phyloP scores from a whole-genome alignment of 2,888 invertebrate species.

The Lasioglossum oenotherae region DNA sequence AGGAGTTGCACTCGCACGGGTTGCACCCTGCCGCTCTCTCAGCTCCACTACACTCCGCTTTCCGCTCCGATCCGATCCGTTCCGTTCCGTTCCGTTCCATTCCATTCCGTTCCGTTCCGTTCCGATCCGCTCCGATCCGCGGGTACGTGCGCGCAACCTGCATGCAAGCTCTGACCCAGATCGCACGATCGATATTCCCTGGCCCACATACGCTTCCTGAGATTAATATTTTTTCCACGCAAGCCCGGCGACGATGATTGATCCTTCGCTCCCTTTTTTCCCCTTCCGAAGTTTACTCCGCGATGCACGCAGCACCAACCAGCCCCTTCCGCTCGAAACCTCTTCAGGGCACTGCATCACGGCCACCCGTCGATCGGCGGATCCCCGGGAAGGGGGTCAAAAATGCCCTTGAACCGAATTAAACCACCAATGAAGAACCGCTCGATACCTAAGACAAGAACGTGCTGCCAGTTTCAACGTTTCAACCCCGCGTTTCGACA shows the following conservation, averaged over 20 bases:
- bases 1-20: slow-evolving; percentile 19
- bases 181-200: slow-evolving; percentile 80
- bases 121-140: neutral
- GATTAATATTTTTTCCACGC: slow-evolving; percentile 72
- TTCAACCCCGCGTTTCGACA: neutral
- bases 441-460: neutral
- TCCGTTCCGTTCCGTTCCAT: too few species aligned
- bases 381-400: neutral
- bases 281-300: neutral
- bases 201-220: slow-evolving; percentile 79
- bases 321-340: neutral
- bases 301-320: neutral
- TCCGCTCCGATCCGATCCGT: neutral
- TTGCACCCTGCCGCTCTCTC: slow-evolving; percentile 49
- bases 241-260: slow-evolving; percentile 54
- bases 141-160: slow-evolving; percentile 62
- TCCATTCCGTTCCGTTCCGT: too few species aligned
- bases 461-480: neutral
- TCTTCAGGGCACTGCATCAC: neutral
- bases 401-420: slow-evolving; percentile 1
- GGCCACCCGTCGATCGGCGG: neutral
- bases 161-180: slow-evolving; percentile 80
- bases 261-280: slow-evolving; percentile 9
- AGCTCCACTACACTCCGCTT: neutral
- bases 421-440: neutral